phyloP scores from a whole-genome alignment of 2,113 vertebrate species.

The Alligator sinensis region DNA sequence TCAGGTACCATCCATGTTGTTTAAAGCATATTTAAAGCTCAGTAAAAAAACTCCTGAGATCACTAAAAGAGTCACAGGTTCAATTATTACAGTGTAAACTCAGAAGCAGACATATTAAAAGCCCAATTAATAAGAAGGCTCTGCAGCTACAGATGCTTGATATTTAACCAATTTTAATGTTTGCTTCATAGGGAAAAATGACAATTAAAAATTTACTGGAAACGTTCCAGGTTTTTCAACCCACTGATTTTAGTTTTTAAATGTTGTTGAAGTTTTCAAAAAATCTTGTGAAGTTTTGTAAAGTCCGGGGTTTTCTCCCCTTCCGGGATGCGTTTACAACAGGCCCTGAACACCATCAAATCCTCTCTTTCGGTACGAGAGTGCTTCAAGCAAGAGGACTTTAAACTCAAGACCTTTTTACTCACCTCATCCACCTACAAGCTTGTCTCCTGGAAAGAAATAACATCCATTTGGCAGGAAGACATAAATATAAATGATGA shows the following conservation, averaged over 20 bases:
- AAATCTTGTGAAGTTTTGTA: not conserved
- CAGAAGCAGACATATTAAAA: no score
- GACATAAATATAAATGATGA: not conserved
- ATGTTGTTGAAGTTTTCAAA: not conserved
- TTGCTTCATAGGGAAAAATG: not conserved
- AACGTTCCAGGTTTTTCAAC: not conserved
- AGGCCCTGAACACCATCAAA: not conserved
- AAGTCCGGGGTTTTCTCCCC: not conserved
- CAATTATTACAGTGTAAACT: not conserved
- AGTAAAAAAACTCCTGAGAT: not conserved
- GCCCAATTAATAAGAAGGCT: not conserved
- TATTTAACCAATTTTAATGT: not conserved
- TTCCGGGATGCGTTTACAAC: not conserved
- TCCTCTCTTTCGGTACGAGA: not conserved
- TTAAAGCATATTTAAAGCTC: not conserved
- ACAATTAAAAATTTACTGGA: not conserved
- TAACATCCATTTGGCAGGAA: not conserved
- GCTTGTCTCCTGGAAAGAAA: not conserved
- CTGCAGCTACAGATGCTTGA: not conserved
- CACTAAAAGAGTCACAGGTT: not conserved
- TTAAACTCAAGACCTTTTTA: not conserved
- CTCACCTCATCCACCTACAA: fast-evolving
- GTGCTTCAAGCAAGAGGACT: not conserved
- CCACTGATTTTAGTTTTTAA: not conserved
- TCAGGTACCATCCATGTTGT: not conserved